Conservation (phyloP, 2,888 invertebrate species). For the Epiblema foenella region DNA sequence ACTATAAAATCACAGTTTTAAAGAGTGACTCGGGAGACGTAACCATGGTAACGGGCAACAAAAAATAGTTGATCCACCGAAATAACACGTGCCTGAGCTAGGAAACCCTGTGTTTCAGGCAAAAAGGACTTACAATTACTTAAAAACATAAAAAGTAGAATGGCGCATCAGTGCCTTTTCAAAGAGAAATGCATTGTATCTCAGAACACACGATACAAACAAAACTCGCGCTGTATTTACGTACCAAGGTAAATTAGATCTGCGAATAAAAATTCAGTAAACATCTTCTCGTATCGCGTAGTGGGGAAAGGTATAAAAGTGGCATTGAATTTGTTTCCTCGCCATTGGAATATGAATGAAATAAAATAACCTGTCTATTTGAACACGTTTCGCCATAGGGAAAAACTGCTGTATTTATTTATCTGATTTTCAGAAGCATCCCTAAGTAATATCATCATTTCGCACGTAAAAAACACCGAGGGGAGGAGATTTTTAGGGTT, state of each 20-base stretch:
- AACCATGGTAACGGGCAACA: too few species aligned
- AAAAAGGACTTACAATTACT: too few species aligned
- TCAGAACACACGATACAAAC: conserved; percentile 11
- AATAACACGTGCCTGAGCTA: too few species aligned
- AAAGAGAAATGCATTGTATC: conserved; percentile 1
- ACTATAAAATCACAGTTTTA: too few species aligned
- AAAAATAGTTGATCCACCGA: too few species aligned
- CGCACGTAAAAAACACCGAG: too few species aligned
- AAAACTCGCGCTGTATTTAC: not conserved
- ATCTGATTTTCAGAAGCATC: too few species aligned
- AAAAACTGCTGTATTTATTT: not conserved
- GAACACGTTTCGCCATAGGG: not conserved
- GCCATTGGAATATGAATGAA: not conserved
- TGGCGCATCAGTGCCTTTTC: not conserved
- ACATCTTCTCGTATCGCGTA: conserved; percentile 1
- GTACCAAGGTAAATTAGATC: conserved; percentile 10
- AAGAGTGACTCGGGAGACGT: too few species aligned
- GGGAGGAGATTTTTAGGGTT: too few species aligned
- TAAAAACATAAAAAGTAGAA: too few species aligned
- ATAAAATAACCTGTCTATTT: not conserved
- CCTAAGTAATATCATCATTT: too few species aligned
- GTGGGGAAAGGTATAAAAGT: not conserved
- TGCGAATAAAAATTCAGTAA: not conserved
- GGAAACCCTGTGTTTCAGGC: too few species aligned
- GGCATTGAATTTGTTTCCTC: not conserved